A percentile compares a stretch with the other conserved stretches of the same genome.
Conservation (phyloP, 2,797 vertebrate species). For the Todus mexicanus region DNA sequence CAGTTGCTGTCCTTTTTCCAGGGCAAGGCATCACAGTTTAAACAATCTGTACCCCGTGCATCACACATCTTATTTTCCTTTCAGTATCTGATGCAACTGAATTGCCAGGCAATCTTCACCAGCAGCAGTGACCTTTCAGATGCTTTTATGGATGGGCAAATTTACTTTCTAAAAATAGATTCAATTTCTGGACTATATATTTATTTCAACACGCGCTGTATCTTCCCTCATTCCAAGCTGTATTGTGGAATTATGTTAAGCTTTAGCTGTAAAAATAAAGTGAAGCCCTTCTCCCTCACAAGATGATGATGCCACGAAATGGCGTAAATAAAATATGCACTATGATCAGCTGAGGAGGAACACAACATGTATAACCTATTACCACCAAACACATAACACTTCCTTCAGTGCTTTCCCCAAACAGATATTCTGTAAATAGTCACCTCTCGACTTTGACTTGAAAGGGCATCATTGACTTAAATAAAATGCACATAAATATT, state of each 20-base stretch:
- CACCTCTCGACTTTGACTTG: slow-evolving; percentile 48
- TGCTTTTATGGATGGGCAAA: slow-evolving; percentile 57
- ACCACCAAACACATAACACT: neutral
- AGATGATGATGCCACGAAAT: neutral
- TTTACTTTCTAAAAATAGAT: slow-evolving; percentile 61
- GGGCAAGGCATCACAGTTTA: neutral
- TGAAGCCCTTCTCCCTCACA: slow-evolving; percentile 6
- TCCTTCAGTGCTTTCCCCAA: neutral
- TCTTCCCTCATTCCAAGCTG: neutral
- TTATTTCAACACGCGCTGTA: slow-evolving; percentile 1
- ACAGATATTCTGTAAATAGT: slow-evolving; percentile 29
- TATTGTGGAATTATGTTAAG: slow-evolving; percentile 36
- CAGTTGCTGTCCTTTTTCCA: neutral
- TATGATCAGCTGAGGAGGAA: slow-evolving; percentile 18
- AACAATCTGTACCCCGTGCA: slow-evolving; percentile 18
- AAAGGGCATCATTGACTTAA: slow-evolving; percentile 47
- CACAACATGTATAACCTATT: neutral
- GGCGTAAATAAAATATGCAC: slow-evolving; percentile 27
- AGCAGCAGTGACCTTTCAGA: slow-evolving; percentile 54
- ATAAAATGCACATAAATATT: slow-evolving; percentile 63
- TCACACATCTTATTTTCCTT: slow-evolving; percentile 29
- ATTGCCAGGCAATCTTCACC: slow-evolving; percentile 53
- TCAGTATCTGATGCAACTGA: slow-evolving; percentile 45
- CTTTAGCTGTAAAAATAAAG: slow-evolving; percentile 41
- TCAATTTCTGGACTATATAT: slow-evolving; percentile 40